Evolutionary conservation across 2,113 vertebrate species (phyloP).

Genomic region (Tragelaphus scriptus): DNA sequence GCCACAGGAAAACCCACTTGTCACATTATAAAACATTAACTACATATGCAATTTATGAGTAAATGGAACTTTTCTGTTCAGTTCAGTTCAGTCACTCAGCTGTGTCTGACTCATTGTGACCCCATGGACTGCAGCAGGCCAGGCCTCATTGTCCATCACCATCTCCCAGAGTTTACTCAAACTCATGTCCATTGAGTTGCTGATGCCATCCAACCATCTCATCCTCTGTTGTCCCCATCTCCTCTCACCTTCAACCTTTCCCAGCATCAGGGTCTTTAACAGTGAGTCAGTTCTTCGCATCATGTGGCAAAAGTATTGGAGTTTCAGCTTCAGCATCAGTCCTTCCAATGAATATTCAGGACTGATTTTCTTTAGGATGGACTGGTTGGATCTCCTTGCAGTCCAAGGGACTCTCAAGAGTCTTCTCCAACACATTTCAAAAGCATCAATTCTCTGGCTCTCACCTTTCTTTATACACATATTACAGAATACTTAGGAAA

Average conservation of each 20-base stretch:
- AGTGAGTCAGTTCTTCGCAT: neutral
- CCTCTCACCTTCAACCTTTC: neutral
- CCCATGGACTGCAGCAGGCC: neutral
- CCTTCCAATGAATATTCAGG: neutral
- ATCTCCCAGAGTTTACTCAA: neutral
- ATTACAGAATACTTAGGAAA: neutral
- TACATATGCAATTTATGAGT: neutral
- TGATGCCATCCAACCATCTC: neutral
- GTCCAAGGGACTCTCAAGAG: neutral
- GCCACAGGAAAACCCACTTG: neutral
- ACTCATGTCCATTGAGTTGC: neutral
- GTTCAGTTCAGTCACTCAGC: neutral
- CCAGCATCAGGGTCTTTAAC: neutral
- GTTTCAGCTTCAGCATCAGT: neutral
- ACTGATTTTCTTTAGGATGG: neutral
- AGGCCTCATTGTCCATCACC: neutral
- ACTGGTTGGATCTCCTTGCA: neutral
- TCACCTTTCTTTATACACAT: neutral
- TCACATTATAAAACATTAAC: neutral
- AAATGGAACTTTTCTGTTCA: neutral
- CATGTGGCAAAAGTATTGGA: neutral
- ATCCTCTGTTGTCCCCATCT: accelerated
- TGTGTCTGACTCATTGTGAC: neutral
- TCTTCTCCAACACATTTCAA: neutral
- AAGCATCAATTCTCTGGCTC: neutral